These are phyloP conservation scores for Lysandra coridon DNA, from an alignment of 2,888 invertebrate species.

Conservation along the genomic window DNA sequence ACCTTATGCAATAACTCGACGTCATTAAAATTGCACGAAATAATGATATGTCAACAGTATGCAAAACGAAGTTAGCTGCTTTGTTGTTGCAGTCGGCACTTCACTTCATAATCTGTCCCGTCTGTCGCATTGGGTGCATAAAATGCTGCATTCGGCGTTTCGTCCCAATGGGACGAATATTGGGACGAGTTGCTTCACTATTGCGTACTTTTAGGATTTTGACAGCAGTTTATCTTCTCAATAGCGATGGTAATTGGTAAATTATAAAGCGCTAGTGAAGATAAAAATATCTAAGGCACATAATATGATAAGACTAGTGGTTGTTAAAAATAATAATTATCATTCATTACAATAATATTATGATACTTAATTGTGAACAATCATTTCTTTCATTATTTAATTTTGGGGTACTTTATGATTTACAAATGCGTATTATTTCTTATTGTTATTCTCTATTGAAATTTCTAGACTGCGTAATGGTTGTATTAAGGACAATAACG, in stretches of 20 bases:
- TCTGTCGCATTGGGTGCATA: constrained; percentile 34
- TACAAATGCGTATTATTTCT: background rate
- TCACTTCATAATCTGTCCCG: constrained; percentile 38
- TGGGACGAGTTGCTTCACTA: background rate
- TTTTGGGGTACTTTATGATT: background rate
- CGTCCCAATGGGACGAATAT: background rate
- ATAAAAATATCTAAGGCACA: background rate
- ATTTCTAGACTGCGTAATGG: background rate
- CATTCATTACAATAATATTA: background rate
- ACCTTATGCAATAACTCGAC: constrained; percentile 12
- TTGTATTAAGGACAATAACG: background rate
- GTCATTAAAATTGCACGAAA: constrained; percentile 35
- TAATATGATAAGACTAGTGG: no score
- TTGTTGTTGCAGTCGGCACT: constrained; percentile 35
- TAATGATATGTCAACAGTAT: constrained; percentile 29
- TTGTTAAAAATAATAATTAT: no score
- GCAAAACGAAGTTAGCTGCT: constrained; percentile 32
- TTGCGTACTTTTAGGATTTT: background rate
- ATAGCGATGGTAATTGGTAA: no score
- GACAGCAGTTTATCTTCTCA: no score
- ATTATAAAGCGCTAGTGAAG: no score
- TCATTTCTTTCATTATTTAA: background rate
- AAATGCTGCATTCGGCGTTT: constrained; percentile 33
- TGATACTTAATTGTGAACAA: background rate
- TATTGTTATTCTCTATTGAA: background rate